Evolutionary conservation across 2,113 vertebrate genomes (phyloP).

Genomic region (Felis chaus): DNA sequence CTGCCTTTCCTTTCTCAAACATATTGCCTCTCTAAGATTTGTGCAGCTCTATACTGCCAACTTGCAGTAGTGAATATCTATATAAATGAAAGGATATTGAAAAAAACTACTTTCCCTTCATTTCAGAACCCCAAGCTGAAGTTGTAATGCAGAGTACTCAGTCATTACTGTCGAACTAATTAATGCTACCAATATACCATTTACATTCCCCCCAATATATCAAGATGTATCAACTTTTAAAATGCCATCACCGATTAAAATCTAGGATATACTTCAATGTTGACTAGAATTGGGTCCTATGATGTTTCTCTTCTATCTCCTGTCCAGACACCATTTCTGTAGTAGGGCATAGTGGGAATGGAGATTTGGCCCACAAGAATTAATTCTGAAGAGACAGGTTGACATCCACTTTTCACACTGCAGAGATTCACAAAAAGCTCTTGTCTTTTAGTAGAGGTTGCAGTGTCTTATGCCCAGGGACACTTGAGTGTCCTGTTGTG

Average conservation of each 20-base stretch:
- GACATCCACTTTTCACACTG: neutral
- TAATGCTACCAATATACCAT: neutral
- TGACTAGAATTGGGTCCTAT: neutral
- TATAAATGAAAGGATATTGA: neutral
- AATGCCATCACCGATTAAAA: neutral
- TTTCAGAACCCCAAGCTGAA: neutral
- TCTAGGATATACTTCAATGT: neutral
- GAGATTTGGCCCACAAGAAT: neutral
- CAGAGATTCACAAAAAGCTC: neutral
- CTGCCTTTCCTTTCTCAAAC: neutral
- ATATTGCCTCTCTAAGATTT: neutral
- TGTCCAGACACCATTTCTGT: neutral
- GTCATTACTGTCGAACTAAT: neutral
- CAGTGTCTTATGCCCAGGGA: slow-evolving; percentile 51
- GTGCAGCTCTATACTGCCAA: neutral
- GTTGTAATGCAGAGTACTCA: neutral
- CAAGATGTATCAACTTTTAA: neutral
- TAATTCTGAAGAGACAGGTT: neutral
- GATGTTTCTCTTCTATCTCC: neutral
- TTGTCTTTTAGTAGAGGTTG: slow-evolving; percentile 43
- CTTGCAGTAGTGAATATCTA: neutral
- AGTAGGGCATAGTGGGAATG: neutral
- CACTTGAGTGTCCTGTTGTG: neutral
- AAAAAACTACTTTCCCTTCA: neutral
- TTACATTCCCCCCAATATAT: neutral